Conservation (phyloP, 1,140 invertebrate species). For the Arion vulgaris region DNA sequence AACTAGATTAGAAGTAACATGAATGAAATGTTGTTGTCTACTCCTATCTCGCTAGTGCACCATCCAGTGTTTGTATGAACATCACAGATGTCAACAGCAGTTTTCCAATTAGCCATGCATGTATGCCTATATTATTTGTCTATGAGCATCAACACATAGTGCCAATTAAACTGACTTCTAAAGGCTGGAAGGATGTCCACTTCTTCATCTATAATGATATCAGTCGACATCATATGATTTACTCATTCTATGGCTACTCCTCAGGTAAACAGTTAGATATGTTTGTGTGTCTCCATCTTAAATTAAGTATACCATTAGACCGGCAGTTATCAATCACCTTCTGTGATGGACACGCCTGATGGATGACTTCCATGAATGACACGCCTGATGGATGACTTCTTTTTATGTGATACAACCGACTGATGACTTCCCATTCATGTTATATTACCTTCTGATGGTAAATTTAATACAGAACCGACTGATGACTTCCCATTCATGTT, state of each 20-base stretch:
- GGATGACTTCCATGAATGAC: no score
- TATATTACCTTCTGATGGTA: no score
- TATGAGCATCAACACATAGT: conserved; percentile 37
- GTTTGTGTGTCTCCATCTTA: no score
- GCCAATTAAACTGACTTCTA: conserved; percentile 3
- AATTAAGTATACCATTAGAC: no score
- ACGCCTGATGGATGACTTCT: no score
- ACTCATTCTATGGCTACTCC: conserved; percentile 38
- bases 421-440: no score
- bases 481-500: no score
- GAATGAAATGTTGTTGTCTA: neutral
- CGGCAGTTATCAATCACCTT: no score
- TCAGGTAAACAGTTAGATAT: conserved; percentile 38
- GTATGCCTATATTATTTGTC: conserved; percentile 15
- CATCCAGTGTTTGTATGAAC: conserved; percentile 42
- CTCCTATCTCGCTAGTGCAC: conserved; percentile 37
- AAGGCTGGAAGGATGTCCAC: conserved; percentile 37
- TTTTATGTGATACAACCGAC: no score
- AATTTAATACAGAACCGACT: no score
- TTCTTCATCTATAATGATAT: conserved; percentile 47
- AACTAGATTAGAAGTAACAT: no score
- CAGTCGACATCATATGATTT: conserved; percentile 2
- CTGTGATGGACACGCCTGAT: no score
- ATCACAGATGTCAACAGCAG: conserved; percentile 30
- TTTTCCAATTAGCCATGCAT: conserved; percentile 7